A percentile compares a stretch with the other conserved stretches of the same genome.
Evolutionary conservation across 2,113 vertebrate genomes (phyloP).

Genomic region (Puntigrus tetrazona): DNA sequence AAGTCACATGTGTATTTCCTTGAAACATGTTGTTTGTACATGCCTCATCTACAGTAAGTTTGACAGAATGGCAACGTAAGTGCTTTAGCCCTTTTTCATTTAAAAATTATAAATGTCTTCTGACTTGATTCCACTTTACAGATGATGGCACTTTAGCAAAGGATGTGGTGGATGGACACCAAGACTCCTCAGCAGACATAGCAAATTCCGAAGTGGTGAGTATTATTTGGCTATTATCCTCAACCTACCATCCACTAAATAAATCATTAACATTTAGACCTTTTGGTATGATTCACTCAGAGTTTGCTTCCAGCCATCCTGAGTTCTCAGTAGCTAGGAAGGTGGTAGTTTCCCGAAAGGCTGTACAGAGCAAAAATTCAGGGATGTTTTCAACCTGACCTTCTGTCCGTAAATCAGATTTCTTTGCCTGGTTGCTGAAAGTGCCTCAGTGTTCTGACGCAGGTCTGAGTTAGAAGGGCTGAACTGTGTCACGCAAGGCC

Average conservation of each 20-base stretch:
- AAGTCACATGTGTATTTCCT: neutral
- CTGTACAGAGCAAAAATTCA: slow-evolving; percentile 5
- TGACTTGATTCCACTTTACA: neutral
- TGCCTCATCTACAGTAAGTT: neutral
- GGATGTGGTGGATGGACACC: neutral
- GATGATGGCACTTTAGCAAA: slow-evolving; percentile 12
- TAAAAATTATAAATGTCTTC: neutral
- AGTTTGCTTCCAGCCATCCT: neutral
- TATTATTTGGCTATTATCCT: neutral
- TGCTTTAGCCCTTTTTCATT: neutral
- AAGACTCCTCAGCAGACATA: neutral
- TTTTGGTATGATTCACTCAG: slow-evolving; percentile 8
- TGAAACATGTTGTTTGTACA: neutral
- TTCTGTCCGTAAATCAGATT: slow-evolving; percentile 24
- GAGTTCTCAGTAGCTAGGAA: slow-evolving; percentile 11
- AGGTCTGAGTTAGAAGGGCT: slow-evolving; percentile 10
- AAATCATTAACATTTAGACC: slow-evolving; percentile 32
- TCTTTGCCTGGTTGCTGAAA: slow-evolving; percentile 1
- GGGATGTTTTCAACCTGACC: slow-evolving; percentile 21
- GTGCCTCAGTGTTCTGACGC: slow-evolving; percentile 27
- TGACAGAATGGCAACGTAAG: neutral
- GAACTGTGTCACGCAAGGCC: slow-evolving; percentile 50
- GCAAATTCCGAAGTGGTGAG: slow-evolving; percentile 46
- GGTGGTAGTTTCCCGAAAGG: slow-evolving; percentile 7
- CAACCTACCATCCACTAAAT: slow-evolving; percentile 29